Base-by-base conservation (phyloP, 1,140 invertebrate species). In the Stenopsyche tienmushanensis region DNA sequence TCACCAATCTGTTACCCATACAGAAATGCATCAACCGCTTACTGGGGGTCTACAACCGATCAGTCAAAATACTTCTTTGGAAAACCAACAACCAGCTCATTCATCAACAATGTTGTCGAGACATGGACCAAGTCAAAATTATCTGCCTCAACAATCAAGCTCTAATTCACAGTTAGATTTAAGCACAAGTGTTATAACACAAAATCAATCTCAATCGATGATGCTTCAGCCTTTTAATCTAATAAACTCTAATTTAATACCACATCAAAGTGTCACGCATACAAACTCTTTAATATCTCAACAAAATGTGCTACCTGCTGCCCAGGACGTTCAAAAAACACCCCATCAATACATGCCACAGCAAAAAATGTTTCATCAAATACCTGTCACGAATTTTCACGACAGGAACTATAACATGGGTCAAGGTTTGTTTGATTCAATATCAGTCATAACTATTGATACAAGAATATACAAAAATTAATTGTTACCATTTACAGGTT, bases 1-100 rank as follows among this genome's bases (percentile, higher is more conserved):
- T 73, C 78, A 9, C 75, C 78, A 62, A 62, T 21, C 49, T 8
- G 20, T 34, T 3, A 45, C 17, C 20, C 49, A 62, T 26, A 50
- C 20, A 17, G 24, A 60, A n/a, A 47, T 60, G n/a, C 52, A 55
- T 20, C 34, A 42, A 17, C 23, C 53, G 3, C 25, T 45, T 3
- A 55, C 47, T 45, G 0, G 60, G 10, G 53, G 52, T 3, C 21
- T 69, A 1, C 67, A 63, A 24, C 26, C 49, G 3, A 25, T 69
- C 5, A 21, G 41, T 18, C 9, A 57, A 57, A 44, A 60, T 26
- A 39, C 7, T 7, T 7, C 5, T 34, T 15, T 67, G 17, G 54
- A 68, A 21, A 64, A 55, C 23, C 62, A 60, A 24, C 55, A 57
- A 25, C 39, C 62, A 0, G 1, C 39, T 9, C 66, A 64, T 17